Conservation (phyloP, 2,113 vertebrate species). For the Anthoscopus minutus region DNA sequence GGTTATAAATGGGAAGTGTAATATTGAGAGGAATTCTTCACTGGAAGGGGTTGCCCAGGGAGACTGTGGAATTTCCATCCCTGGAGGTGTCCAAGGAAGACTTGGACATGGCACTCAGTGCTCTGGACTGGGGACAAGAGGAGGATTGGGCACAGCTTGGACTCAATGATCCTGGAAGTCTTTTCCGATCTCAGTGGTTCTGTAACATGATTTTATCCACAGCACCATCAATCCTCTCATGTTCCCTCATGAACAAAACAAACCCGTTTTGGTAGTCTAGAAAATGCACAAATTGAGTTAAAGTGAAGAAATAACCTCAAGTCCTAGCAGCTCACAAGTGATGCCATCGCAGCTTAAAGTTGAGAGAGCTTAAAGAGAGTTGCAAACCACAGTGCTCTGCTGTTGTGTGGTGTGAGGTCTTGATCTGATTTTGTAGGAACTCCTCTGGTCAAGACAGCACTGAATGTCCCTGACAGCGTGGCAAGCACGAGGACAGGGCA, state of each 20-base stretch:
- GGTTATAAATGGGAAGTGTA: neutral
- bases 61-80: neutral
- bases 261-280: neutral
- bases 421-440: neutral
- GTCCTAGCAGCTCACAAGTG: neutral
- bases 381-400: rapidly evolving
- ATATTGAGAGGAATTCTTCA: neutral
- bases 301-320: neutral
- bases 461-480: rapidly evolving
- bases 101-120: neutral
- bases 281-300: neutral
- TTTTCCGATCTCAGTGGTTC: neutral
- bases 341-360: rapidly evolving
- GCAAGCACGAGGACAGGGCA: neutral
- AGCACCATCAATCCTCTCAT: rapidly evolving
- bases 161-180: rapidly evolving
- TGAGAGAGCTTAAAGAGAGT: no score
- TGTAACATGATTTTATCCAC: rapidly evolving
- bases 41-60: neutral
- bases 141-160: neutral
- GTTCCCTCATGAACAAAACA: neutral
- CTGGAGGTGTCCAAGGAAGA: neutral
- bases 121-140: neutral
- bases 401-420: neutral
- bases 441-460: no score